Conservation (phyloP, 2,888 invertebrate species). For the Mesorhabditis belari region DNA sequence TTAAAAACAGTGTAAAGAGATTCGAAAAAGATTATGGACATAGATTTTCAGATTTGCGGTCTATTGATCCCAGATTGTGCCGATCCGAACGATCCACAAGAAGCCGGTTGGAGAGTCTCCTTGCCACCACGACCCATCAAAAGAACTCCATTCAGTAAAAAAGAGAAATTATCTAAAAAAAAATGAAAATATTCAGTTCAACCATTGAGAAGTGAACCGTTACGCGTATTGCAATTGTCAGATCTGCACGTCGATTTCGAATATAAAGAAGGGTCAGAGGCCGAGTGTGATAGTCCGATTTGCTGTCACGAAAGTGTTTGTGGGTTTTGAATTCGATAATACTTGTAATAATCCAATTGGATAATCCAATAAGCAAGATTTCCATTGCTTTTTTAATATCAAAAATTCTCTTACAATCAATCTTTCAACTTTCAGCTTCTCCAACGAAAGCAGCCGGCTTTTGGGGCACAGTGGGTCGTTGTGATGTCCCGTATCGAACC, state of each 20-base stretch:
- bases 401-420: not conserved
- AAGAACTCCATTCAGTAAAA: not conserved
- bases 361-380: not conserved
- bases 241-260: slow-evolving; percentile 92
- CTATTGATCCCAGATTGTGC: slow-evolving; percentile 54
- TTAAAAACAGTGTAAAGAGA: not conserved
- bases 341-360: not conserved
- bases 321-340: slow-evolving; percentile 54
- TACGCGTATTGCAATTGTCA: slow-evolving; percentile 71
- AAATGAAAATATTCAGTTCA: not conserved
- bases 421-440: not conserved
- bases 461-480: slow-evolving; percentile 92
- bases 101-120: slow-evolving; percentile 40
- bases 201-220: slow-evolving; percentile 5
- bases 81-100: slow-evolving; percentile 55
- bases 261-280: slow-evolving; percentile 77
- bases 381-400: not conserved
- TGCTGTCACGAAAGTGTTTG: slow-evolving; percentile 71
- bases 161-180: not conserved
- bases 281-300: slow-evolving; percentile 84
- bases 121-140: slow-evolving; percentile 14
- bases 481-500: slow-evolving; percentile 84
- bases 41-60: slow-evolving; percentile 43
- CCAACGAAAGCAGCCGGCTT: slow-evolving; percentile 66
- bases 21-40: slow-evolving; percentile 4